These are phyloP conservation scores for Chauna torquata DNA, from an alignment of 2,113 vertebrate genomes.

Conservation along the genomic window DNA sequence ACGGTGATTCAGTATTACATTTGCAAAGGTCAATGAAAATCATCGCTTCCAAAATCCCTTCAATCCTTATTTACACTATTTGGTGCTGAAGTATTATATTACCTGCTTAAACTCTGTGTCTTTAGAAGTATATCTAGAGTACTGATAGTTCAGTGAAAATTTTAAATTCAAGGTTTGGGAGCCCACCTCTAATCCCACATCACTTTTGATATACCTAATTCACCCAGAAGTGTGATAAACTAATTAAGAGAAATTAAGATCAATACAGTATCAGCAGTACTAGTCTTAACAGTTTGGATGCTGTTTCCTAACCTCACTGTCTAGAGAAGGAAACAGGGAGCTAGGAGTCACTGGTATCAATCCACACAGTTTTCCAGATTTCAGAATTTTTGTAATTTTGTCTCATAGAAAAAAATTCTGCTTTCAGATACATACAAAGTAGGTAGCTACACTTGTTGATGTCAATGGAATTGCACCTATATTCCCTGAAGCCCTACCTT, in stretches of 20 bases:
- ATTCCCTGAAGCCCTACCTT: neutral
- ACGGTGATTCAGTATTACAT: neutral
- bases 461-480: neutral
- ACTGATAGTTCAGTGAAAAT: neutral
- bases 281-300: neutral
- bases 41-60: neutral
- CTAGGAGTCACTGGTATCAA: neutral
- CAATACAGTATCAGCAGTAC: neutral
- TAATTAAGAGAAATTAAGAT: neutral
- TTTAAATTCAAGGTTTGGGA: neutral
- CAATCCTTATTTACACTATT: neutral
- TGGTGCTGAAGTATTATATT: neutral
- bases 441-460: neutral
- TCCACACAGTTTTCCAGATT: neutral
- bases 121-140: neutral
- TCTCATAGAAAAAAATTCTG: neutral
- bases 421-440: neutral
- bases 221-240: neutral
- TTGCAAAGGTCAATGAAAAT: neutral
- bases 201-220: neutral
- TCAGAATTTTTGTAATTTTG: neutral
- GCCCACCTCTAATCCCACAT: neutral
- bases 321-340: neutral
- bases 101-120: neutral
- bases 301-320: neutral